Base-by-base conservation (phyloP, 2,113 vertebrate genomes). In the Chaetorhynchus papuensis region DNA sequence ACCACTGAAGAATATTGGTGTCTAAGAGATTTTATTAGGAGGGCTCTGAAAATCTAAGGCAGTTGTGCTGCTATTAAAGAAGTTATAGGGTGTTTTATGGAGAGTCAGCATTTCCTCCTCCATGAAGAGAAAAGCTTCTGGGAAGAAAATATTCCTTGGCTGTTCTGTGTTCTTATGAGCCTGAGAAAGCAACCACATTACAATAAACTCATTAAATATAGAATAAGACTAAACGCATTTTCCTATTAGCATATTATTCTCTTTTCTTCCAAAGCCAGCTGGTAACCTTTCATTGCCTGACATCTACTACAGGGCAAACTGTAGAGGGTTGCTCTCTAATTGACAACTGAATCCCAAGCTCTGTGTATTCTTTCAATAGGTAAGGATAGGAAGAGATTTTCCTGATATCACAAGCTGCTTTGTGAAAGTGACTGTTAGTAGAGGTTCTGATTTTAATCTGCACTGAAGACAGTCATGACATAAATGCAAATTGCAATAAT, bases 201-300 rank as follows among this genome's bases (percentile, higher is more conserved):
- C 85, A 97, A 89, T 80, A 96, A 96, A 89, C 74, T 96, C 65
- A 96, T 96, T 97, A 96, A 97, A 95, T 91, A 94, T 42, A 86
- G 76, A 97, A 90, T 91, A 96, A 74, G 13, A 90, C 64, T 96
- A 97, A 97, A 95, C 77, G 71, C 33, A 81, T 93, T 93, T 93
- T 83, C 60, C 31, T 91, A 47, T 93, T 87, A 87, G 20, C 74
- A 90, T 88, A 78, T 95, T 83, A 68, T 76, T 97, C 31, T 88
- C 49, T 89, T 91, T 95, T 91, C 47, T 78, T 77, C 39, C 84
- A 89, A 83, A 96, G 41, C 35, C 60, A 94, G 39, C 87, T 93
- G 56, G 68, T 96, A 97, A 95, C 65, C 45, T 97, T 97, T 97
- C 50, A 96, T 59, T 97, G 45, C 33, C 52, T 91, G 88, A 95